Percentiles rank a stretch among this genome's conserved stretches.
These are phyloP conservation scores for Oasisia sp. DNA, from an alignment of 2,888 invertebrate species.

Conservation along the genomic window DNA sequence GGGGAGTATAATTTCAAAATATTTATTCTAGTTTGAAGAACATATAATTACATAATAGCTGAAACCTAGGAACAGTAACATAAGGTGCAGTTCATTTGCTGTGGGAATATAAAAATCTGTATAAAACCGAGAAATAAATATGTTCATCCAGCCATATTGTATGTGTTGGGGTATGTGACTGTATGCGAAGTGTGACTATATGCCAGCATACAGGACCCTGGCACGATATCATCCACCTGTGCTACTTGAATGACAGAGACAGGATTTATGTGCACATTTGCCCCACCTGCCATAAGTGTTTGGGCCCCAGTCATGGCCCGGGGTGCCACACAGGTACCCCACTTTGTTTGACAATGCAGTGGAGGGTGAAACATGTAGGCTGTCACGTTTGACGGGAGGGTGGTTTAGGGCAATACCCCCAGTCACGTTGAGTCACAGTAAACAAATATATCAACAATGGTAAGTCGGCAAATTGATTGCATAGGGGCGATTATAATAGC, in stretches of 20 bases:
- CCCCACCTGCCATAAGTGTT: not conserved
- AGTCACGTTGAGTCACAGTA: not conserved
- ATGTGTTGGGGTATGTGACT: not conserved
- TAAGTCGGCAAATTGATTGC: not conserved
- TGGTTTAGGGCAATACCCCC: conserved; percentile 8
- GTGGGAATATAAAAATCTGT: not conserved
- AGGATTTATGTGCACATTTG: not conserved
- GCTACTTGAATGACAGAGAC: not conserved
- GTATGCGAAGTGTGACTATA: not conserved
- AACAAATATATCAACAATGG: not conserved
- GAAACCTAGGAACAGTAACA: no score
- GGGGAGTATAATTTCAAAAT: no score
- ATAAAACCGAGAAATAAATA: not conserved
- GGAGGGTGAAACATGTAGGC: not conserved
- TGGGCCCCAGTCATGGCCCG: not conserved
- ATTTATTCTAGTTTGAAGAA: no score
- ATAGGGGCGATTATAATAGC: not conserved
- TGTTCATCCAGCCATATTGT: not conserved
- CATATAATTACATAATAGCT: no score
- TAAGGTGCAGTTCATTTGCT: no score
- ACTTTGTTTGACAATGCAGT: not conserved
- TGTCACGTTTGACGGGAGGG: not conserved
- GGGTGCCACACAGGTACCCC: not conserved
- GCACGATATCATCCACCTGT: no score
- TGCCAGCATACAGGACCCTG: not conserved